phyloP scores from a whole-genome alignment of 2,797 vertebrate species.

The Centropyge bicolor region DNA sequence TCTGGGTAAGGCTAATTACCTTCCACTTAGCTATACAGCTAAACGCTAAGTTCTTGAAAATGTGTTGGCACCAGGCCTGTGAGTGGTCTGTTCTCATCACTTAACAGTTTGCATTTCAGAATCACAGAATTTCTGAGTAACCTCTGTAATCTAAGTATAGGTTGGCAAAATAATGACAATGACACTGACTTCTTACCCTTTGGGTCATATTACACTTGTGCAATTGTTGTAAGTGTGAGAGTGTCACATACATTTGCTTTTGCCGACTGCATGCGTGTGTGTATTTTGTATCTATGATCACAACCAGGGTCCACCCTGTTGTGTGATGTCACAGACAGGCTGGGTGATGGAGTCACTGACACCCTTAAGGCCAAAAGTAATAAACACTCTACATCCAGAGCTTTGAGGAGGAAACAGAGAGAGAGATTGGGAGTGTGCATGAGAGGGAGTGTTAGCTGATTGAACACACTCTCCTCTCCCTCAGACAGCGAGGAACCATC shows the following conservation, averaged over 20 bases:
- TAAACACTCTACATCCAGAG: constrained; percentile 63
- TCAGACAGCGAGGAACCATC: constrained; percentile 55
- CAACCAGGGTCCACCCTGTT: constrained; percentile 24
- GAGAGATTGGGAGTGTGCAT: constrained; percentile 23
- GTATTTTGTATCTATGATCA: constrained; percentile 23
- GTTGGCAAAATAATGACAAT: background rate
- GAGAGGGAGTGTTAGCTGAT: constrained; percentile 54
- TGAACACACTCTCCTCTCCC: constrained; percentile 51
- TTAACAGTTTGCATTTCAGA: constrained; percentile 4
- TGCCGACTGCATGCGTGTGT: background rate
- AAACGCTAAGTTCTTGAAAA: background rate
- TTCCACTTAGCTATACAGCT: background rate
- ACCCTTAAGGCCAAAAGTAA: constrained; percentile 71
- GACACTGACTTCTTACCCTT: background rate
- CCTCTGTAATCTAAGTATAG: too few species aligned
- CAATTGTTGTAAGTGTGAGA: background rate
- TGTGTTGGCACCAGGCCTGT: background rate
- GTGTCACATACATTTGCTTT: background rate
- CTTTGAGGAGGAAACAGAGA: constrained; percentile 47
- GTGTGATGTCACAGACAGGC: constrained; percentile 63
- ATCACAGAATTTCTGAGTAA: background rate
- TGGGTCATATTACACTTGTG: background rate
- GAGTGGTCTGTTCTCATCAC: constrained; percentile 12
- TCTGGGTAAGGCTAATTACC: too few species aligned
- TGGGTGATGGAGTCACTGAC: constrained; percentile 86